These are phyloP conservation scores for Dufourea novaeangliae DNA, from an alignment of 1,140 invertebrate species.

Conservation along the genomic window DNA sequence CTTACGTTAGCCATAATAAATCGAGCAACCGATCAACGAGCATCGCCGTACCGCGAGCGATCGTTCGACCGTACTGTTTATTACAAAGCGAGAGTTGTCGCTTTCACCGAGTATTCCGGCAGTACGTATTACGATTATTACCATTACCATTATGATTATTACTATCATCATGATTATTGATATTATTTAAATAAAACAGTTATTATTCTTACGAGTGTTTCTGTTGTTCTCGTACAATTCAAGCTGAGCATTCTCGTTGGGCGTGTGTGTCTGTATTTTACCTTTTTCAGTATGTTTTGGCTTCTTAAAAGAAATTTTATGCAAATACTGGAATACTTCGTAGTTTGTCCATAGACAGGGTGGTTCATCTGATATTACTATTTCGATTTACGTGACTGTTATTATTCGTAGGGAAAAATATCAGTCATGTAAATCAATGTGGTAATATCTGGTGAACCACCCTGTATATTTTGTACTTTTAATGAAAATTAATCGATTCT, in stretches of 20 bases:
- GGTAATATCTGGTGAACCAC: no score
- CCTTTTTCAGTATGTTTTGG: no score
- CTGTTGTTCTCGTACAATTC: constrained; percentile 38
- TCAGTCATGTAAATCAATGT: no score
- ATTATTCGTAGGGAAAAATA: no score
- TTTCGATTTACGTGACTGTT: no score
- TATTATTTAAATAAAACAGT: constrained; percentile 73
- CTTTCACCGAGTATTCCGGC: constrained; percentile 62
- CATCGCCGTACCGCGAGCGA: constrained; percentile 31
- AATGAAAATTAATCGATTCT: no score
- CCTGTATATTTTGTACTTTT: no score
- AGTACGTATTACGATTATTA: constrained; percentile 58
- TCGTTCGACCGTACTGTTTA: constrained; percentile 52
- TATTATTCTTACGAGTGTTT: constrained; percentile 65
- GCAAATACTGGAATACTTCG: no score
- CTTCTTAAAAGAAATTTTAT: no score
- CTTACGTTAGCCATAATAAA: constrained; percentile 49
- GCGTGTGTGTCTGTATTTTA: no score
- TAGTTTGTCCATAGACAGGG: no score
- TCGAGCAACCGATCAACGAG: background rate
- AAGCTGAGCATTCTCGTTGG: background rate
- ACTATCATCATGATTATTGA: constrained; percentile 58
- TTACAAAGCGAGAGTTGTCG: constrained; percentile 57
- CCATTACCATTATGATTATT: constrained; percentile 39
- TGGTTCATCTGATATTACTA: no score